phyloP scores from a whole-genome alignment of 2,888 invertebrate genomes.

The Lepidocyrtinus sp. region DNA sequence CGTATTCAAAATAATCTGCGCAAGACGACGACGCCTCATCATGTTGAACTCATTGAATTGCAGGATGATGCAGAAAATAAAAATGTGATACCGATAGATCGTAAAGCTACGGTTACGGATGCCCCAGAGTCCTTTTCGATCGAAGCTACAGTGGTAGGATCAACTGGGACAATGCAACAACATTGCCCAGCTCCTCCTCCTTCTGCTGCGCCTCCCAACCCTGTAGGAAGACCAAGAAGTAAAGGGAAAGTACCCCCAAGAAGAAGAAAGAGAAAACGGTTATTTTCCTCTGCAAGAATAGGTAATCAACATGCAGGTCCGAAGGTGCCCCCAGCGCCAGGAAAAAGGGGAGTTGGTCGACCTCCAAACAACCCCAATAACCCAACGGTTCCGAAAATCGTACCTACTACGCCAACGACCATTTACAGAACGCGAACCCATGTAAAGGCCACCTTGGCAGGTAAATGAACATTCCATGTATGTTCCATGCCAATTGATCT shows the following conservation, averaged over 20 bases:
- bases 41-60: constrained; percentile 46
- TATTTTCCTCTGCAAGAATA: constrained; percentile 49
- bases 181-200: constrained; percentile 11
- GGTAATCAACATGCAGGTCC: constrained; percentile 26
- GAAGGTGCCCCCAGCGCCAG: constrained; percentile 38
- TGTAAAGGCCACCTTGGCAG: constrained; percentile 63
- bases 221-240: constrained; percentile 47
- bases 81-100: constrained; percentile 47
- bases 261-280: constrained; percentile 61
- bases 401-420: constrained; percentile 49
- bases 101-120: constrained; percentile 24
- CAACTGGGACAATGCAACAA: background rate
- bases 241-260: constrained; percentile 60
- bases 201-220: constrained; percentile 3
- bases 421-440: constrained; percentile 68
- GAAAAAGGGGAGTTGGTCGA: constrained; percentile 50
- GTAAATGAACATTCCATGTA: constrained; percentile 22
- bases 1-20: constrained; percentile 30
- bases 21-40: constrained; percentile 37
- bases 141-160: too few species aligned
- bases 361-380: constrained; percentile 40
- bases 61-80: constrained; percentile 48
- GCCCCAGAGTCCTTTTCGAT: background rate
- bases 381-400: constrained; percentile 17
- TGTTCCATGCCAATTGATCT: too few species aligned